Base-by-base conservation (phyloP, 2,888 invertebrate species). In the Dascillus cervinus region DNA sequence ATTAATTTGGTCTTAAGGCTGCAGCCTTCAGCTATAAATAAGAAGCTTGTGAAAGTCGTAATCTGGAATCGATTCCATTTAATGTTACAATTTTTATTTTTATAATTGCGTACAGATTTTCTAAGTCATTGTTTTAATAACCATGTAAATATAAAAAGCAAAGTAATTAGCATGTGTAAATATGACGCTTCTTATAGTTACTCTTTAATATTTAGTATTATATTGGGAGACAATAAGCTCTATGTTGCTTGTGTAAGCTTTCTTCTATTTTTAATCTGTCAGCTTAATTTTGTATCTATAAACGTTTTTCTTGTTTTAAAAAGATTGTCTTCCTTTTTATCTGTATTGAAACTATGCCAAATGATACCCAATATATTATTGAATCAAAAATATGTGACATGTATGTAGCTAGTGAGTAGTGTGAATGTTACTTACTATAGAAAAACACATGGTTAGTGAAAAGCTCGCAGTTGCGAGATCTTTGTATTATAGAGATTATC, bases 321-420 rank as follows among this genome's bases (percentile, higher is more conserved):
- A 10, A 9, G 15, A 44, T 46, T 46, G 47, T 46, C 46, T 48
- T 46, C 44, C 48, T 44, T 22, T 29, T 37, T 41, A 29, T 35
- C 39, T 37, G n/a, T n/a, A n/a, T n/a, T n/a, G n/a, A n/a, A 44
- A 29, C 39, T 49, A 52, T 54, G 56, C 55, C 58, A 58, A 56
- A 57, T 54, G 53, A n/a, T 55, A 56, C 48, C 49, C 55, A 56
- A 52, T 50, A 51, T 49, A 47, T 53, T 47, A 47, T 22, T 28
- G 25, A 32, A 32, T 34, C 32, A 50, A 54, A 50, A 45, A 37
- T 50, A 49, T 50, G 48, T 51, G 48, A 55, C 39, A 52, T 57
- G 53, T 46, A 49, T 56, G 52, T 55, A 53, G 38, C 48, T 58
- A 56, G 53, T 39, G 40, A 32, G 51, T 53, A 50, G 48, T 38